A percentile compares a stretch with the other conserved stretches of the same genome.
Evolutionary conservation across 1,140 invertebrate genomes (phyloP).

Genomic region (Ditylenchus dipsaci): DNA sequence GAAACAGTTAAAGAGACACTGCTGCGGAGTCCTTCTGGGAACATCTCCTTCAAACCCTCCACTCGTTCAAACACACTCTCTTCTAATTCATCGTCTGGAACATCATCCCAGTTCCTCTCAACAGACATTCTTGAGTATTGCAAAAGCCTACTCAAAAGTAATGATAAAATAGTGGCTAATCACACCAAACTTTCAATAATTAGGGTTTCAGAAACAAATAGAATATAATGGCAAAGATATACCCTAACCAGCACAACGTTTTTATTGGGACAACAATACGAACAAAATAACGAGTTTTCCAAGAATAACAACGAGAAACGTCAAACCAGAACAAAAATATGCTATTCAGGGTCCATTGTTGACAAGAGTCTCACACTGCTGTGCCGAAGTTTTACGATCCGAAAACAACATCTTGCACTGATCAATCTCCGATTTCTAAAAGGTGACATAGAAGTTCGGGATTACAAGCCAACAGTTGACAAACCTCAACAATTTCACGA

Average conservation of each 20-base stretch:
- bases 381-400: slow-evolving; percentile 29
- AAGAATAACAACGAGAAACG: slow-evolving; percentile 5
- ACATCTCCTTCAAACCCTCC: slow-evolving; percentile 54
- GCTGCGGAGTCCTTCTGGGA: slow-evolving; percentile 38
- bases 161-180: slow-evolving; percentile 9
- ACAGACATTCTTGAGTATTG: slow-evolving; percentile 1
- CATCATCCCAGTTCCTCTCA: slow-evolving; percentile 37
- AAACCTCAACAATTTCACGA: slow-evolving; percentile 59
- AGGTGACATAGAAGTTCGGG: not conserved
- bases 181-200: too few relatives aligned
- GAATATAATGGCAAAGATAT: too few relatives aligned
- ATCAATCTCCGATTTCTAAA: slow-evolving; percentile 22
- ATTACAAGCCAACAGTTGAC: slow-evolving; percentile 6
- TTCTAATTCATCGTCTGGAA: slow-evolving; percentile 53
- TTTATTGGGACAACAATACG: too few relatives aligned
- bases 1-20: slow-evolving; percentile 24
- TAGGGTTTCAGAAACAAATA: too few relatives aligned
- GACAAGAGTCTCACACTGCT: not conserved
- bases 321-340: not conserved
- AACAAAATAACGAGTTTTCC: not conserved
- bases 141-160: slow-evolving; percentile 4
- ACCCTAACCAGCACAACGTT: too few relatives aligned
- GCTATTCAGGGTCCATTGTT: not conserved
- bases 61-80: slow-evolving; percentile 49
- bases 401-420: slow-evolving; percentile 30